Base-by-base conservation (phyloP, 2,888 invertebrate species). In the Drosophila engyochracea region DNA sequence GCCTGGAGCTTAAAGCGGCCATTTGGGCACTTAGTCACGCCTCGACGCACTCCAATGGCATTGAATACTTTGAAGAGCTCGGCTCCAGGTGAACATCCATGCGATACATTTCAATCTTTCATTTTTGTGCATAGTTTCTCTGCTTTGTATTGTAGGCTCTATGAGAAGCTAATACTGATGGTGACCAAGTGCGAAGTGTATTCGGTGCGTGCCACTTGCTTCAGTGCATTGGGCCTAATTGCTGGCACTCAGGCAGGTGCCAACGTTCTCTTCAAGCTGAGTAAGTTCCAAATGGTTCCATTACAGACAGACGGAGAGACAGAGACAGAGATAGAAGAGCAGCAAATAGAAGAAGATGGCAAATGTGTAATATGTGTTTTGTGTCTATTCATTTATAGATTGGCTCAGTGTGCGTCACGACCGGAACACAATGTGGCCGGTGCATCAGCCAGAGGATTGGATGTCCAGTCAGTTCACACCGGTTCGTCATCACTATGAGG, bases 21-120 rank as follows among this genome's bases (percentile, higher is more conserved):
- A 93, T 99, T 0, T 99, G 99, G 99, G 97, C 97, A 2, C 92
- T 97, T 59, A 97, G 97, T 22, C 97, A 98, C 93, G 95, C 97
- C 16, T 97, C 96, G 3, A 96, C 96, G 0, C 96, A 97, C 10
- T 94, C 95, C 1, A 95, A 95, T 80, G 98, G 98, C 5, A 94
- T 97, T 12, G 95, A 96, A 59, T 95, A 96, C 85, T 94, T 98
- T 37, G 95, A 95, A 65, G 93, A 93, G 74, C 79, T 87, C 30
- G 89, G 87, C 35, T 73, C 89, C n/a, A 91, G 93, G 93, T 93
- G 55, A 72, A 47, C 54, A 55, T 41, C 4, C 3, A 9, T 30
- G 22, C 1, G 5, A 41, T 22, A 7, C 1, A 9, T 12, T 2
- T 31, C 6, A 4, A 25, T 22, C 14, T 10, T 19, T 28, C 4